A percentile compares a stretch with the other conserved stretches of the same genome.
Conservation (phyloP, 2,888 invertebrate genomes). For the Brachypalpus laphriformis region DNA sequence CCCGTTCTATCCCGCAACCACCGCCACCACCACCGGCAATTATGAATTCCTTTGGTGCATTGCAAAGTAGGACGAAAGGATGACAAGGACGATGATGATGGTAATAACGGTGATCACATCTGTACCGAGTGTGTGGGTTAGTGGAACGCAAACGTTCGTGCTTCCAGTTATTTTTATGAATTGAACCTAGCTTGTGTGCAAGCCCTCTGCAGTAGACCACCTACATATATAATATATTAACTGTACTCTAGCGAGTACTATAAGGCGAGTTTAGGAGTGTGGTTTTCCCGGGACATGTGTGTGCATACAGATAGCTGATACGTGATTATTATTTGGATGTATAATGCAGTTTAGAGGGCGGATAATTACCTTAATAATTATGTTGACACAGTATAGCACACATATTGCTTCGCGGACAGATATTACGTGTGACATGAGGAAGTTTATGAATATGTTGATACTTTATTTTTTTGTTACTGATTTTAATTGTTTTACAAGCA, state of each 20-base stretch:
- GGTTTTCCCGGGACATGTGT: conserved; percentile 12
- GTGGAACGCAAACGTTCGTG: conserved; percentile 60
- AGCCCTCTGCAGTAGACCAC: background rate
- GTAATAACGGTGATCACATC: conserved; percentile 65
- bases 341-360: conserved; percentile 30
- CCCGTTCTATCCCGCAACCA: background rate
- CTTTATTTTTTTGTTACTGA: conserved; percentile 4
- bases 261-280: background rate
- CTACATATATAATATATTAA: background rate
- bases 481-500: background rate
- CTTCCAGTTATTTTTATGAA: conserved; percentile 45
- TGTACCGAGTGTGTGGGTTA: conserved; percentile 35
- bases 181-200: conserved; percentile 11
- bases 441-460: background rate
- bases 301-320: conserved; percentile 16
- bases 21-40: conserved; percentile 26
- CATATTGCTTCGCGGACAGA: background rate
- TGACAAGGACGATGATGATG: conserved; percentile 55
- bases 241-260: background rate
- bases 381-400: conserved; percentile 39
- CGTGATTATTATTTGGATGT: conserved; percentile 45
- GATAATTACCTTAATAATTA: conserved; percentile 59
- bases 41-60: conserved; percentile 68
- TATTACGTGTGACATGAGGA: conserved; percentile 17
- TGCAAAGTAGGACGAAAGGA: conserved; percentile 54